phyloP scores from a whole-genome alignment of 2,888 invertebrate species.

The Chymomyza procnemis region DNA sequence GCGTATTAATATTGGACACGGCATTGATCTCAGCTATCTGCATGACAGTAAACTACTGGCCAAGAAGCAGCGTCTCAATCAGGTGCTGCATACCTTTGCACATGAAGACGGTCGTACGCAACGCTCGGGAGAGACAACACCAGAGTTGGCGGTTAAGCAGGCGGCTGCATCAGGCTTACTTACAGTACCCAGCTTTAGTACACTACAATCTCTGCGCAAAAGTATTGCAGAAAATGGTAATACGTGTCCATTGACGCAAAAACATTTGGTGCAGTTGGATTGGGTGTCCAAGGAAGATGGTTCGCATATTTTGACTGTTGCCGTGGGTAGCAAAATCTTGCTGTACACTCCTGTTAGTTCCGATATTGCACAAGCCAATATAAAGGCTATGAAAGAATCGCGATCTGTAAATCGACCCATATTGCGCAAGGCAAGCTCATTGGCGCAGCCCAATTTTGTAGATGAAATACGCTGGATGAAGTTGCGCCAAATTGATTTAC shows the following conservation, averaged over 20 bases:
- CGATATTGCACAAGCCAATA: slow-evolving; percentile 95
- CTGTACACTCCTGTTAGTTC: slow-evolving; percentile 96
- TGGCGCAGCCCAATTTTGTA: slow-evolving; percentile 92
- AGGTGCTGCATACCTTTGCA: slow-evolving; percentile 89
- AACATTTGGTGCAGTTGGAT: slow-evolving; percentile 95
- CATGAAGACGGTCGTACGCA: slow-evolving; percentile 85
- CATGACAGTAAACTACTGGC: slow-evolving; percentile 89
- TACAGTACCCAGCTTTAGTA: slow-evolving; percentile 94
- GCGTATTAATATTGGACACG: slow-evolving; percentile 88
- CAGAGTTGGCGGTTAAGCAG: slow-evolving; percentile 72
- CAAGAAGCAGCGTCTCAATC: slow-evolving; percentile 89
- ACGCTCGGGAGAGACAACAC: slow-evolving; percentile 79
- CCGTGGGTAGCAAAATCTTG: slow-evolving; percentile 94
- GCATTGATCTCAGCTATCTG: slow-evolving; percentile 89
- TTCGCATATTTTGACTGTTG: slow-evolving; percentile 97
- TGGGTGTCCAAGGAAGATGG: slow-evolving; percentile 99
- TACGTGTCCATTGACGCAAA: slow-evolving; percentile 93
- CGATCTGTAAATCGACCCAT: slow-evolving; percentile 90
- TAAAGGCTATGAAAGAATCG: slow-evolving; percentile 93
- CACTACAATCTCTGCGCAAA: slow-evolving; percentile 90
- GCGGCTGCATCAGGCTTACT: slow-evolving; percentile 80
- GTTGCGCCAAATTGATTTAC: slow-evolving; percentile 91
- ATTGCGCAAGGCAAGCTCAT: slow-evolving; percentile 92
- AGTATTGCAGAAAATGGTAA: slow-evolving; percentile 95
- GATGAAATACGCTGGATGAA: slow-evolving; percentile 99